Evolutionary conservation across 2,888 invertebrate genomes (phyloP), one percentile per base, ranked within the genome.

Genomic region (Orgyia antiqua): DNA sequence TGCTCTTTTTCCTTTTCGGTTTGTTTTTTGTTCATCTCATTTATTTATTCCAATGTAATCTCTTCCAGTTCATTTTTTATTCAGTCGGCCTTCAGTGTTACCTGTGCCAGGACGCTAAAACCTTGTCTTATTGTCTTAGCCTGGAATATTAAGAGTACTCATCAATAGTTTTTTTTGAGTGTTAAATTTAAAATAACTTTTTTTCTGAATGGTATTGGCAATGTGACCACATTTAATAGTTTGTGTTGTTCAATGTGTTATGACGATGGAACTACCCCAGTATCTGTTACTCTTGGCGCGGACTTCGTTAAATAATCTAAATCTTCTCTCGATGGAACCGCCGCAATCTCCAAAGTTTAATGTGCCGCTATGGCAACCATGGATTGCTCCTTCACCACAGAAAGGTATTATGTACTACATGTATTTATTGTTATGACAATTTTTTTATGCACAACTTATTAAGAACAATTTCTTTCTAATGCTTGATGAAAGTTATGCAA

Each of bases 21-120:
- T 69, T 77, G 70, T 76, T 83, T 86, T 86, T 86, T 83, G 84
- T 87, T 86, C 83, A 82, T 84, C 86, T 86, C 86, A 86, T 87
- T 87, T 87, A 86, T 87, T 86, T 87, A 86, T 87, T 87, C 87
- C 87, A 80, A 84, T 86, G 87, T 87, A 87, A 87, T 87, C 83
- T 86, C 80, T 77, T 82, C 83, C 82, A 83, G 78, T 73, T 82
- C 72, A 74, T 82, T 87, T 87, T 86, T 86, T 87, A 83, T 84
- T 83, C 86, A 87, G 80, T 87, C 82, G 79, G 78, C 83, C 83
- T 84, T 84, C 78, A 82, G 83, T 79, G 68, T 78, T 87, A 86
- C 84, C 83, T 87, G 86, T 77, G 82, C 68, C 56, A 69, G 74
- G 83, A 80, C 79, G 84, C 77, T 67, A 65, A 66, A 64, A 67